Conservation (phyloP, 2,888 invertebrate genomes). For the Ormyrus thymus region DNA sequence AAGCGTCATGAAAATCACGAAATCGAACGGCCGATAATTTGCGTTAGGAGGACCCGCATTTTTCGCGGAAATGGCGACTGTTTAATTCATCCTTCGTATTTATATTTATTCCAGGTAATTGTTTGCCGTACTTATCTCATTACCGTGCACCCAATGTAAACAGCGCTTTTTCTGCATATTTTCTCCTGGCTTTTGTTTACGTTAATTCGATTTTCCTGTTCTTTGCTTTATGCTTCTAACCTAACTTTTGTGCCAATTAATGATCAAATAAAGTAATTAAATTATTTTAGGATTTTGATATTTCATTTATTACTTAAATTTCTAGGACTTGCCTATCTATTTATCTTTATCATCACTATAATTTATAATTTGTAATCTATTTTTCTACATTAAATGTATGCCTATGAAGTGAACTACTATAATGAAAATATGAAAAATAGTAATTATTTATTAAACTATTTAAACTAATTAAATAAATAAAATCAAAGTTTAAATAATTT, state of each 20-base stretch:
- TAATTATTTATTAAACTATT: too few species aligned
- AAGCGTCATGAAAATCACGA: slow-evolving; percentile 23
- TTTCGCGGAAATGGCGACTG: slow-evolving; percentile 30
- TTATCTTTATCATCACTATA: too few species aligned
- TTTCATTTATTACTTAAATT: too few species aligned
- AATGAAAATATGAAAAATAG: too few species aligned
- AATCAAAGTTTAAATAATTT: too few species aligned
- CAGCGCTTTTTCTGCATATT: background rate
- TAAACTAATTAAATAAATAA: too few species aligned
- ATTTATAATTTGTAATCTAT: too few species aligned
- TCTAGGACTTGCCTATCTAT: too few species aligned
- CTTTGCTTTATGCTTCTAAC: slow-evolving; percentile 13
- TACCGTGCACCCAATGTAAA: background rate
- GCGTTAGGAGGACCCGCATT: slow-evolving; percentile 5
- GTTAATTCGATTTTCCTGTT: background rate
- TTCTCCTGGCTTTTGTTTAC: slow-evolving; percentile 37
- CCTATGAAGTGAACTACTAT: too few species aligned
- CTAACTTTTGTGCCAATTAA: slow-evolving; percentile 14
- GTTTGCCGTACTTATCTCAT: background rate
- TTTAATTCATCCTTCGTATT: slow-evolving; percentile 15
- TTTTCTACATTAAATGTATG: too few species aligned
- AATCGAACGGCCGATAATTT: slow-evolving; percentile 1
- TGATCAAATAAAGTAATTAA: too few species aligned
- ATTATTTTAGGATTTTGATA: too few species aligned
- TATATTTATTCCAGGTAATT: slow-evolving; percentile 14